Percentiles rank a stretch among this genome's conserved stretches.
Conservation (phyloP, 2,888 invertebrate species). For the Conchocele bisecta region DNA sequence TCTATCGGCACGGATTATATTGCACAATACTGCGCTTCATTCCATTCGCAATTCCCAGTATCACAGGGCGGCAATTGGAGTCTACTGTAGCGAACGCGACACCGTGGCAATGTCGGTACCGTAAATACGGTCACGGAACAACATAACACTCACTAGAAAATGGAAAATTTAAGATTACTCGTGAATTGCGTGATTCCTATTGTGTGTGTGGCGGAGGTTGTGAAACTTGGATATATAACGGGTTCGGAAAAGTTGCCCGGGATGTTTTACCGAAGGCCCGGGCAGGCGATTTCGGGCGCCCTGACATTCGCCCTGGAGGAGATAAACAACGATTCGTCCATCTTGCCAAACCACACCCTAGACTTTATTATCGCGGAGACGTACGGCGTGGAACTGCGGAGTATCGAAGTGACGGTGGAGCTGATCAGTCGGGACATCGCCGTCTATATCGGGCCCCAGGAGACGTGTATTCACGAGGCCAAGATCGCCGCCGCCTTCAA, state of each 20-base stretch:
- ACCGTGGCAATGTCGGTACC: too few species aligned
- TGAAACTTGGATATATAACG: conserved; percentile 74
- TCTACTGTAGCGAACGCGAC: too few species aligned
- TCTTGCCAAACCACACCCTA: conserved; percentile 88
- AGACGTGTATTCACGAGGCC: conserved; percentile 95
- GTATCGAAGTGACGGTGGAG: conserved; percentile 91
- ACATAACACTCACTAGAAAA: too few species aligned
- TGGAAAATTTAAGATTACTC: background rate
- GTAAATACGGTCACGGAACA: too few species aligned
- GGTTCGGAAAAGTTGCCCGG: conserved; percentile 56
- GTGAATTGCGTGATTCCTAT: background rate
- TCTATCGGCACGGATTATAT: too few species aligned
- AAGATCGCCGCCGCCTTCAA: conserved; percentile 97
- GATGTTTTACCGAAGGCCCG: conserved; percentile 89
- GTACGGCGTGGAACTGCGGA: conserved; percentile 93
- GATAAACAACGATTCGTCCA: conserved; percentile 84
- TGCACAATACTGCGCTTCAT: too few species aligned
- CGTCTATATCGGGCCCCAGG: conserved; percentile 94
- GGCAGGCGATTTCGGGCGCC: conserved; percentile 90
- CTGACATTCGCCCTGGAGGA: conserved; percentile 93
- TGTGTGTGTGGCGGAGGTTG: conserved; percentile 37
- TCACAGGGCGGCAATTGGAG: too few species aligned
- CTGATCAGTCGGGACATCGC: conserved; percentile 92
- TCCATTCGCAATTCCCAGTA: too few species aligned
- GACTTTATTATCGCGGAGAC: conserved; percentile 94